Percentiles rank a stretch among this genome's conserved stretches.
These are phyloP conservation scores for Hassar affinis DNA, from an alignment of 2,113 vertebrate genomes.

Conservation along the genomic window DNA sequence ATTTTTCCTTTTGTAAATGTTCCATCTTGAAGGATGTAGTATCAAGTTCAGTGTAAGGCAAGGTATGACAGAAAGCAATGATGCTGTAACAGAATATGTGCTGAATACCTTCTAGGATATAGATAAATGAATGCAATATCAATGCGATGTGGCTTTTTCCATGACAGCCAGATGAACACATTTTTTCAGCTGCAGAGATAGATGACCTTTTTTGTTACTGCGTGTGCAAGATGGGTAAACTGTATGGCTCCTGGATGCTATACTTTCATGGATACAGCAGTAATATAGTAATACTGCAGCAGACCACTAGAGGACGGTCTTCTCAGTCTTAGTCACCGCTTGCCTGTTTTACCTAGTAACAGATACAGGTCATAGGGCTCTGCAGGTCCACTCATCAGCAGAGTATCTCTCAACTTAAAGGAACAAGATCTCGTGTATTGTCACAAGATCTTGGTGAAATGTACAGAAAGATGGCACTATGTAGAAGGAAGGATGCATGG, in stretches of 20 bases:
- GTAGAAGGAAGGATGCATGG: background rate
- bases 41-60: background rate
- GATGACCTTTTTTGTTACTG: background rate
- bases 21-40: background rate
- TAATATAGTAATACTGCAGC: slow-evolving; percentile 8
- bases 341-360: slow-evolving; percentile 57
- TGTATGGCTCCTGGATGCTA: background rate
- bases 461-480: background rate
- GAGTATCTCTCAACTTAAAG: slow-evolving; percentile 47
- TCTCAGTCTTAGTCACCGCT: slow-evolving; percentile 41
- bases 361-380: slow-evolving; percentile 53
- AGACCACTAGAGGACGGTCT: slow-evolving; percentile 41
- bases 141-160: background rate
- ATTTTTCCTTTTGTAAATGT: background rate
- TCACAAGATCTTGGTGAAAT: background rate
- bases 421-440: slow-evolving; percentile 29
- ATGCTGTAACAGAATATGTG: background rate
- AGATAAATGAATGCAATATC: background rate
- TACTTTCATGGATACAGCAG: background rate
- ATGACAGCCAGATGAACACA: background rate
- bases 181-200: background rate
- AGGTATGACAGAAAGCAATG: background rate
- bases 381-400: slow-evolving; percentile 46
- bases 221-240: background rate
- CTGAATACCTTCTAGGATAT: background rate